Percentiles rank a stretch among this genome's conserved stretches.
phyloP scores from a whole-genome alignment of 2,888 invertebrate species.

The Orchesella flavescens region DNA sequence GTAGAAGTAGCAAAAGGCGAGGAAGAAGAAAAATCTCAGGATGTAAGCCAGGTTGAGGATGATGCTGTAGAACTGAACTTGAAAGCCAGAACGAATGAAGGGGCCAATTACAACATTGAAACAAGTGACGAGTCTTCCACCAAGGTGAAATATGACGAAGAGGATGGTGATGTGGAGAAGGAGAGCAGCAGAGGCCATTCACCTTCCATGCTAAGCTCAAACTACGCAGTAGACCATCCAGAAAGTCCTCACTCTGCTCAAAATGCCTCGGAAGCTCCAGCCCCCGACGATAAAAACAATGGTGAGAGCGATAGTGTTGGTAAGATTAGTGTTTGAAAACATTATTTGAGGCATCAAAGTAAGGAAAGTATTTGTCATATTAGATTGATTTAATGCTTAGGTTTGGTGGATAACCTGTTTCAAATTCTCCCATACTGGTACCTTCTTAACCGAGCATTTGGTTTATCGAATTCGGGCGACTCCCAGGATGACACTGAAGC shows the following conservation, averaged over 20 bases:
- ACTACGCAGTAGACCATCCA: background rate
- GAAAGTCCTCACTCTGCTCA: slow-evolving; percentile 15
- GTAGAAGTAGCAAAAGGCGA: too few relatives aligned
- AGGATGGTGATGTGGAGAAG: slow-evolving; percentile 73
- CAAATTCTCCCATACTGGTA: slow-evolving; percentile 70
- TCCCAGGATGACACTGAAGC: background rate
- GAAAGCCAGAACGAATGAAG: too few relatives aligned
- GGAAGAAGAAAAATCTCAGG: too few relatives aligned
- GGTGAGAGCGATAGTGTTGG: slow-evolving; percentile 3
- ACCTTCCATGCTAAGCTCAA: background rate
- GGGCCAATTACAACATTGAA: too few relatives aligned
- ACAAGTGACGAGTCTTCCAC: too few relatives aligned
- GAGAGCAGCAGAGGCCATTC: slow-evolving; percentile 71
- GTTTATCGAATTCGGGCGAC: slow-evolving; percentile 45
- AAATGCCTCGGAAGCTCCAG: slow-evolving; percentile 29
- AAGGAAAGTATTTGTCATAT: too few relatives aligned
- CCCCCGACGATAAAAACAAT: slow-evolving; percentile 24
- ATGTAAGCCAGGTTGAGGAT: background rate
- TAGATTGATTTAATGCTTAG: background rate
- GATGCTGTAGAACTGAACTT: too few relatives aligned
- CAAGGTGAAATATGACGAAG: too few relatives aligned
- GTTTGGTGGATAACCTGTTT: slow-evolving; percentile 65
- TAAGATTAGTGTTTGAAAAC: too few relatives aligned
- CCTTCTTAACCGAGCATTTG: slow-evolving; percentile 69
- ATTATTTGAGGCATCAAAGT: too few relatives aligned